Evolutionary conservation across 2,888 invertebrate genomes (phyloP).

Genomic region (Liopterus haemorrhoidalis): DNA sequence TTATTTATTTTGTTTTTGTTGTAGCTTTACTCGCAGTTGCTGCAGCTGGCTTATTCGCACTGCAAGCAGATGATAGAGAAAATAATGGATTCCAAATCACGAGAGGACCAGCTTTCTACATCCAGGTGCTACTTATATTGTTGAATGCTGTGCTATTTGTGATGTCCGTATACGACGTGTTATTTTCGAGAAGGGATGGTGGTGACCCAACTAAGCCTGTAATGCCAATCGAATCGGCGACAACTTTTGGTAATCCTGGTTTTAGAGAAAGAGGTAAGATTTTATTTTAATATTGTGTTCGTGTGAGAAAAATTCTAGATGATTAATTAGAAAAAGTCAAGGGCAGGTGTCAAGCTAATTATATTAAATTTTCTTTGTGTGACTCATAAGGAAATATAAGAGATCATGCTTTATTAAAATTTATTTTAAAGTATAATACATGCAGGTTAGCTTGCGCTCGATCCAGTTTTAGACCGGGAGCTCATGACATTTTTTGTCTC

Average conservation of each 20-base stretch:
- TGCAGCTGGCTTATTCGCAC: slow-evolving; percentile 75
- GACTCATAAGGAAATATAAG: too few relatives aligned
- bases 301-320: too few relatives aligned
- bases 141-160: slow-evolving; percentile 70
- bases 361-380: too few relatives aligned
- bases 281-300: too few relatives aligned
- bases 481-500: too few relatives aligned
- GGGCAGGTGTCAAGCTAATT: too few relatives aligned
- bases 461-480: too few relatives aligned
- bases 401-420: too few relatives aligned
- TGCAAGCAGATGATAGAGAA: slow-evolving; percentile 74
- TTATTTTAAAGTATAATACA: too few relatives aligned
- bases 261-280: slow-evolving; percentile 67
- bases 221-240: slow-evolving; percentile 53
- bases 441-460: too few relatives aligned
- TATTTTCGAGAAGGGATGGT: slow-evolving; percentile 67
- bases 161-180: slow-evolving; percentile 72
- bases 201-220: slow-evolving; percentile 71
- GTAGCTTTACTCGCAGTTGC: slow-evolving; percentile 73
- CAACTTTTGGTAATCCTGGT: slow-evolving; percentile 81
- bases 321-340: too few relatives aligned
- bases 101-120: slow-evolving; percentile 79
- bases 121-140: slow-evolving; percentile 77
- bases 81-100: slow-evolving; percentile 67
- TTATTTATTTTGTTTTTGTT: slow-evolving; percentile 37